These are phyloP conservation scores for Sander vitreus DNA, from an alignment of 2,113 vertebrate species.

Conservation along the genomic window DNA sequence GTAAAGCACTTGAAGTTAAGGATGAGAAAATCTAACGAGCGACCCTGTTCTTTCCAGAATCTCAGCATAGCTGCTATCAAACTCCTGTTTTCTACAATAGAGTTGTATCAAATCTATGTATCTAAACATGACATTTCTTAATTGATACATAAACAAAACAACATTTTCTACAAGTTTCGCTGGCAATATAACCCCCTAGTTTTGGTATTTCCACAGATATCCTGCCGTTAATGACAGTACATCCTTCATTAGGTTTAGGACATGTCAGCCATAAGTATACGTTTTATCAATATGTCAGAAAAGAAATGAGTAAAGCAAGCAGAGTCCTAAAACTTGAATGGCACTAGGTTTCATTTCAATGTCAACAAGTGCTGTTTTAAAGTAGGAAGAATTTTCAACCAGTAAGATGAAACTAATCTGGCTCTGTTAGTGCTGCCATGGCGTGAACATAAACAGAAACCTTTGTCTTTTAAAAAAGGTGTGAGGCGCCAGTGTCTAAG, in stretches of 20 bases:
- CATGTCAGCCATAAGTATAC: background rate
- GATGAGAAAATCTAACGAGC: constrained; percentile 39
- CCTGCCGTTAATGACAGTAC: constrained; percentile 3
- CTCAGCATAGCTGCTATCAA: background rate
- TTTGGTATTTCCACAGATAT: constrained; percentile 2
- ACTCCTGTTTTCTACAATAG: background rate
- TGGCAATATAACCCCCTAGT: background rate
- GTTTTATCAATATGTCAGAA: constrained; percentile 8
- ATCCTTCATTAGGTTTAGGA: background rate
- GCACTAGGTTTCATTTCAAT: constrained; percentile 44
- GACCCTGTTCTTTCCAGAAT: background rate
- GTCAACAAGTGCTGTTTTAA: constrained; percentile 40
- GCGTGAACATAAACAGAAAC: constrained; percentile 72
- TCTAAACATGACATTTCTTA: background rate
- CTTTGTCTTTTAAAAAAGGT: constrained; percentile 64
- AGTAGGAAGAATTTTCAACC: constrained; percentile 34
- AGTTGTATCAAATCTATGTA: background rate
- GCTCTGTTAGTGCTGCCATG: constrained; percentile 52
- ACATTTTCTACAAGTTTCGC: background rate
- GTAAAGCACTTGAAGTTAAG: constrained; percentile 71
- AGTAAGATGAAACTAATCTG: constrained; percentile 61
- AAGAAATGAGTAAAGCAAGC: background rate
- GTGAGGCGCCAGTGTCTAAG: constrained; percentile 58
- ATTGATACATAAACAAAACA: background rate
- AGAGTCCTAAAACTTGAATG: constrained; percentile 21